Base-by-base conservation (phyloP, 2,797 vertebrate species). In the Manis crassicaudata region DNA sequence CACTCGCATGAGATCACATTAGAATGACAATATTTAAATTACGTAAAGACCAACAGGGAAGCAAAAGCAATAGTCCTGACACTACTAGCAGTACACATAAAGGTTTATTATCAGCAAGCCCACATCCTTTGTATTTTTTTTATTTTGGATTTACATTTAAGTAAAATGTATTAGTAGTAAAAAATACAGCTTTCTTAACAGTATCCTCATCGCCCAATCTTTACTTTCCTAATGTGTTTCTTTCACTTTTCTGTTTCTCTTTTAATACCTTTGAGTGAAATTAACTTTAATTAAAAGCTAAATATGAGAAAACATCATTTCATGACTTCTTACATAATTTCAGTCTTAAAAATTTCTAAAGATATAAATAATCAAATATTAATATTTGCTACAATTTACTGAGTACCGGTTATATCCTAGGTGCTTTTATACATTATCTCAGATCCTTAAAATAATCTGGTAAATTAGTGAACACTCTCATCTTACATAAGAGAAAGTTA, bases 331-430 rank as follows among this genome's bases (percentile, higher is more conserved):
- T 8, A 90, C 11, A 82, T 67, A 82, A 92, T 40, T 23, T 91
- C 88, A 93, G 21, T 21, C 56, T 91, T 94, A 91, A 82, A 27
- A 95, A 92, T 86, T 67, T 58, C 76, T 60, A 32, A 95, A 94
- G 52, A 52, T 92, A 95, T 73, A 25, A 87, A 65, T 65, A 93
- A 92, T 35, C 46, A 90, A 95, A 68, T 56, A 65, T 37, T 93
- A 82, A 65, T 86, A 83, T 70, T 83, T 87, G 72, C 25, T 95
- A 90, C 12, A 94, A 77, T 6, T 65, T 84, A 72, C 18, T 83
- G 25, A 91, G 40, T 70, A 68, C 10, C 68, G 72, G 65, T 60
- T 82, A 96, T 40, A 54, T 29, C 81, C 7, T 46, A 90, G 52
- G 21, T 89, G 12, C 12, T 83, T 92, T 67, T 25, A 87, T 23